phyloP scores from a whole-genome alignment of 2,888 invertebrate species.

The Notocelia uddmanniana region DNA sequence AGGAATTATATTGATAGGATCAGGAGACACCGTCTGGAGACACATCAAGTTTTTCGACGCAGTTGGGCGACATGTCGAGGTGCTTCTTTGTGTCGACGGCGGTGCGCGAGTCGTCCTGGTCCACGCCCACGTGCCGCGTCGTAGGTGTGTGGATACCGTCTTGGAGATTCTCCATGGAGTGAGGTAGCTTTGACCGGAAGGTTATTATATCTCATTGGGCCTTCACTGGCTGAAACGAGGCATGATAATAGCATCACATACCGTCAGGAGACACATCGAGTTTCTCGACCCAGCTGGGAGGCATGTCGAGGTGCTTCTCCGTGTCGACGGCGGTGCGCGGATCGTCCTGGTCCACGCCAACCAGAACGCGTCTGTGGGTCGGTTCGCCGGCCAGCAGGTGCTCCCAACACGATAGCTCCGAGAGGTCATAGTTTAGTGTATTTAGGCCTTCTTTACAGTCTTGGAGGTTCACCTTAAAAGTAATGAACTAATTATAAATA shows the following conservation, averaged over 20 bases:
- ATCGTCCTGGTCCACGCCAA: slow-evolving; percentile 78
- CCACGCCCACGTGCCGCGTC: slow-evolving; percentile 82
- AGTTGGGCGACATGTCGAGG: slow-evolving; percentile 91
- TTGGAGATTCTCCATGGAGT: no score
- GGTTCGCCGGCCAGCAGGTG: slow-evolving; percentile 91
- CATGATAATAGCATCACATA: not conserved
- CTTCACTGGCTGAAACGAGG: no score
- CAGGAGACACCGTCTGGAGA: slow-evolving; percentile 2
- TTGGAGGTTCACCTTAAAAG: slow-evolving; percentile 87
- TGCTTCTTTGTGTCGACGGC: slow-evolving; percentile 88
- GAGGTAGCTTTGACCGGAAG: no score
- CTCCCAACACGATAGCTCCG: slow-evolving; percentile 88
- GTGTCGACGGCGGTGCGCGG: slow-evolving; percentile 75
- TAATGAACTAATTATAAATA: not conserved
- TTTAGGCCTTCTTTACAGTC: slow-evolving; percentile 77
- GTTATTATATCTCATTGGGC: no score
- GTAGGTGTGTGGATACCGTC: slow-evolving; percentile 64
- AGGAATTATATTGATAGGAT: not conserved
- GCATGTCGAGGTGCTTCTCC: slow-evolving; percentile 92
- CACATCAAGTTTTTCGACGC: slow-evolving; percentile 89
- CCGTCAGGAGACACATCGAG: slow-evolving; percentile 79
- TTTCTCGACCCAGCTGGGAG: slow-evolving; percentile 90
- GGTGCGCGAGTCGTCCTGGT: slow-evolving; percentile 69
- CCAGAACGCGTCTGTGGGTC: slow-evolving; percentile 75
- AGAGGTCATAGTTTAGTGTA: slow-evolving; percentile 87